Base-by-base conservation (phyloP, 2,888 invertebrate genomes). In the Gastrophysa polygoni region DNA sequence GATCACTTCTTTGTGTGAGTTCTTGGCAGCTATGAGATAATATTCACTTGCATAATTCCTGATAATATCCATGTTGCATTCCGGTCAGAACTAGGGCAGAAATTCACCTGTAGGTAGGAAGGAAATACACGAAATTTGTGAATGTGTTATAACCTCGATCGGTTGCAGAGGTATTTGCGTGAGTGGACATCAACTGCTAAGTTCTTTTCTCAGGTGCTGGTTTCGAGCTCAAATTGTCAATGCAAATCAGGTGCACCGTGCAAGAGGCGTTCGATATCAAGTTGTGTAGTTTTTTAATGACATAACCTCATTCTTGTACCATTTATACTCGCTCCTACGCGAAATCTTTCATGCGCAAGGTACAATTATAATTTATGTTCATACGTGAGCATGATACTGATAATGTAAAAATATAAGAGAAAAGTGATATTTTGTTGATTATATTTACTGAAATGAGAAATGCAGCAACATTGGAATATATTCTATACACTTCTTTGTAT, bases 171-270 rank as follows among this genome's bases (percentile, higher is more conserved):
- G 38, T 38, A 38, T 38, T 38, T 38, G 38, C 38, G 38, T 38
- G 38, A 38, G 38, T 11, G 38, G 2, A 4, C 11, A 11, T 38
- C 38, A 38, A 38, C 38, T 4, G 18, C 21, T 2, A 38, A 21
- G 38, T 34, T 52, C 34, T 38, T 54, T 54, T 54, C 54, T 34
- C 54, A 54, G 54, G 54, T 54, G 43, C 54, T 38, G 7, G 38
- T 54, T 21, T 54, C 46, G 10, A 21, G 18, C 21, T 54, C 43
- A 54, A 43, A 54, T 54, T 43, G 54, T 43, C 34, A 54, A 54
- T 28, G 43, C 54, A 43, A 54, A 43, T 54, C 54, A 54, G 54
- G 54, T 54, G 54, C 54, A 43, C 16, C 3, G 43, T 24, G n/a
- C 16, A 44, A 21, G 21, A 44, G 54, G 43, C 54, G 54, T 54